These are phyloP conservation scores for Scatophagus argus DNA, from an alignment of 2,113 vertebrate genomes.

Conservation along the genomic window DNA sequence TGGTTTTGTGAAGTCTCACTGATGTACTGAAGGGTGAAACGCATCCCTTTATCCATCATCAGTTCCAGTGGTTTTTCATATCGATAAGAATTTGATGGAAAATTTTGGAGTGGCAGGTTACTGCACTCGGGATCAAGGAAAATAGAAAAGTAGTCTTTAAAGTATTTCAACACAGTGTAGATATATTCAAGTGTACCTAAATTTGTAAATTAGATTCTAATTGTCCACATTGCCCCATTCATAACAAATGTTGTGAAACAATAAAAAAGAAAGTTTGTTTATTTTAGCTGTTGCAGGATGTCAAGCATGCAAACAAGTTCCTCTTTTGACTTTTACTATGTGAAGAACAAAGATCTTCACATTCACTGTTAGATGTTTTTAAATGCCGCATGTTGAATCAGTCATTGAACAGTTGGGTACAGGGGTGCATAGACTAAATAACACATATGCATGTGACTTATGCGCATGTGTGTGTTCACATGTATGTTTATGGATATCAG, in stretches of 20 bases:
- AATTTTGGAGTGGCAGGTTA: neutral
- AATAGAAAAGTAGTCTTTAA: conserved; percentile 40
- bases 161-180: conserved; percentile 56
- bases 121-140: conserved; percentile 2
- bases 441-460: conserved; percentile 70
- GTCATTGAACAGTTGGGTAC: conserved; percentile 48
- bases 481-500: conserved; percentile 47
- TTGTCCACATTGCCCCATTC: conserved; percentile 30
- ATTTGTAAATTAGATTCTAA: conserved; percentile 45
- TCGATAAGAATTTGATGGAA: neutral
- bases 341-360: conserved; percentile 53
- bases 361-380: conserved; percentile 69
- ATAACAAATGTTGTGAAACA: conserved; percentile 56
- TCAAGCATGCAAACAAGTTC: conserved; percentile 72
- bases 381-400: conserved; percentile 74
- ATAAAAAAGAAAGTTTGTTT: conserved; percentile 36
- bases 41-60: conserved; percentile 24
- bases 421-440: conserved; percentile 31
- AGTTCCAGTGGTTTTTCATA: conserved; percentile 22
- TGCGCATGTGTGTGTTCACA: conserved; percentile 68
- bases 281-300: conserved; percentile 55
- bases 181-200: conserved; percentile 47
- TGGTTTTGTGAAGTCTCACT: conserved; percentile 47
- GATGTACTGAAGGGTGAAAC: conserved; percentile 34
- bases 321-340: conserved; percentile 14